Evolutionary conservation across 1,140 invertebrate species (phyloP).

Genomic region (Drosophila kanapiae): DNA sequence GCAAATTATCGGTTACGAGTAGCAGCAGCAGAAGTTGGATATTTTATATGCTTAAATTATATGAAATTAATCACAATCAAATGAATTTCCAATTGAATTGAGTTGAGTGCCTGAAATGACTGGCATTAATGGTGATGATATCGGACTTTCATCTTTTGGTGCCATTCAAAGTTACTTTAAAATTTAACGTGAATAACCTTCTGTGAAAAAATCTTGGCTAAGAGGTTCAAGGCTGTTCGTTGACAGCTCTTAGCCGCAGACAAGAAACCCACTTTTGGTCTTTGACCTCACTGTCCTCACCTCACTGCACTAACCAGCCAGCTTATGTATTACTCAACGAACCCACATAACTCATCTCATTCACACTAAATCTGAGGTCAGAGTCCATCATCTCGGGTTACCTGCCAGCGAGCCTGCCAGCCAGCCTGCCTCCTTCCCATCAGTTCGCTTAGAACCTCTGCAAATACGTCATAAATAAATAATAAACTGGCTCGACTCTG

Average conservation of each 20-base stretch:
- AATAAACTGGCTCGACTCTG: slow-evolving; percentile 23
- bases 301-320: slow-evolving; percentile 9
- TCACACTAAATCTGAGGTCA: slow-evolving; percentile 56
- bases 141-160: slow-evolving; percentile 6
- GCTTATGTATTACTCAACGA: slow-evolving; percentile 14
- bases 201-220: slow-evolving; percentile 5
- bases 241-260: slow-evolving; percentile 34
- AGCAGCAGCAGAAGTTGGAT: slow-evolving; percentile 5
- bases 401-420: neutral
- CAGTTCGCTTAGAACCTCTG: slow-evolving; percentile 27
- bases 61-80: slow-evolving; percentile 49
- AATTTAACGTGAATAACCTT: neutral
- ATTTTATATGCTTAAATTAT: slow-evolving; percentile 39
- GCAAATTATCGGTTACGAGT: slow-evolving; percentile 38
- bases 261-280: slow-evolving; percentile 10
- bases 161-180: neutral
- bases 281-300: slow-evolving; percentile 25
- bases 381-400: slow-evolving; percentile 36
- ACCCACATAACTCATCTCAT: slow-evolving; percentile 33
- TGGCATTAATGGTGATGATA: slow-evolving; percentile 23
- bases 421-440: neutral
- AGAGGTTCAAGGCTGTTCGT: slow-evolving; percentile 44
- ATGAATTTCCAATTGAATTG: slow-evolving; percentile 36
- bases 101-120: slow-evolving; percentile 16
- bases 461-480: slow-evolving; percentile 59